These are phyloP conservation scores for Drosophila nikananu DNA, from an alignment of 1,140 invertebrate genomes.

Conservation along the genomic window DNA sequence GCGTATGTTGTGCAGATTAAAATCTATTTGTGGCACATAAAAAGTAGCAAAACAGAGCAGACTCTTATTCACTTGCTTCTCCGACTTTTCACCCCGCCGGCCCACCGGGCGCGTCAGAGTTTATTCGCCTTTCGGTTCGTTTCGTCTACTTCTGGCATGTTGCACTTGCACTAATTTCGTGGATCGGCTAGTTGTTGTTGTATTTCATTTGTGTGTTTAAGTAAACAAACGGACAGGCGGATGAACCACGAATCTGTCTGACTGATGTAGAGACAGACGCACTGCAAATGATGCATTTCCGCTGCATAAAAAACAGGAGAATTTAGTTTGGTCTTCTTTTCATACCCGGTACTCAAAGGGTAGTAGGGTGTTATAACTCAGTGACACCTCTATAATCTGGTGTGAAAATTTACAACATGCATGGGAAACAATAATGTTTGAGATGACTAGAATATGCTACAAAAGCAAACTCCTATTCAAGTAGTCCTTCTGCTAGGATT, in stretches of 20 bases:
- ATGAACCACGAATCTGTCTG: constrained; percentile 33
- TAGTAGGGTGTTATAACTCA: not conserved
- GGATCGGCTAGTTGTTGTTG: constrained; percentile 15
- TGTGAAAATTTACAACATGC: too few species aligned
- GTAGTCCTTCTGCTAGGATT: not conserved
- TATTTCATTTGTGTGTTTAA: constrained; percentile 38
- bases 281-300: constrained; percentile 78
- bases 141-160: constrained; percentile 47
- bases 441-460: too few species aligned
- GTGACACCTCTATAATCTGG: too few species aligned
- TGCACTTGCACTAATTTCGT: constrained; percentile 77
- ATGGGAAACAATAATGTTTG: too few species aligned
- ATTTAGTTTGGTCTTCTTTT: constrained; percentile 42
- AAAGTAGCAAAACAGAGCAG: constrained; percentile 38
- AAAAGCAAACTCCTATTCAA: too few species aligned
- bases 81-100: not conserved
- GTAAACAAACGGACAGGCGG: constrained; percentile 62
- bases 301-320: constrained; percentile 59
- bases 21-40: constrained; percentile 57
- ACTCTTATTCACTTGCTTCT: constrained; percentile 21
- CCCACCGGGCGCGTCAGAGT: constrained; percentile 53
- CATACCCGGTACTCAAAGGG: constrained; percentile 1
- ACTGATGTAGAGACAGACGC: constrained; percentile 22
- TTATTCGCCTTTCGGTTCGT: constrained; percentile 70
- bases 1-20: constrained; percentile 22